Evolutionary conservation across 2,888 invertebrate genomes (phyloP).

Genomic region (Spodoptera littoralis): DNA sequence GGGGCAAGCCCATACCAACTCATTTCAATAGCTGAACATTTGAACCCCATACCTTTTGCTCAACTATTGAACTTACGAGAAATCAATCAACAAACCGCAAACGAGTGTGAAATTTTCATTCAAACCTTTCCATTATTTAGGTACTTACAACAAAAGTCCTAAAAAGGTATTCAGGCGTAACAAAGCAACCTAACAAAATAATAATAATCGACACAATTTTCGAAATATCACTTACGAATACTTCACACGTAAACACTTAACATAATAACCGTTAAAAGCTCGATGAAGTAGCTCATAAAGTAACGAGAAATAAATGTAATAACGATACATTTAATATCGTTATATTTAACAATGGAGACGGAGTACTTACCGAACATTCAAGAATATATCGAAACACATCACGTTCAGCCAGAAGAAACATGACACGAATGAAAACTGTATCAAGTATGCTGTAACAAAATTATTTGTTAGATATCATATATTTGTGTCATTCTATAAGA

Average conservation of each 20-base stretch:
- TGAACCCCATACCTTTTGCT: no score
- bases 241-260: slow-evolving; percentile 48
- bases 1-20: no score
- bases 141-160: neutral
- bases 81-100: no score
- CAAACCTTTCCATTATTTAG: neutral
- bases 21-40: no score
- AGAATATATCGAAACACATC: slow-evolving; percentile 91
- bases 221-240: slow-evolving; percentile 27
- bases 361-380: slow-evolving; percentile 86
- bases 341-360: slow-evolving; percentile 20
- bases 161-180: neutral
- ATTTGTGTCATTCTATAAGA: no score
- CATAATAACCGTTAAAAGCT: slow-evolving; percentile 41
- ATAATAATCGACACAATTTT: slow-evolving; percentile 8
- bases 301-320: slow-evolving; percentile 42
- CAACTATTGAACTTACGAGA: no score
- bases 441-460: slow-evolving; percentile 89
- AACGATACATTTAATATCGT: slow-evolving; percentile 44
- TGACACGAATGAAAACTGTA: slow-evolving; percentile 91
- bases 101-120: no score
- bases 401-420: slow-evolving; percentile 92
- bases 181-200: slow-evolving; percentile 10
- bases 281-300: slow-evolving; percentile 29
- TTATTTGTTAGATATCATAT: neutral